Percentiles rank a stretch among this genome's conserved stretches.
Evolutionary conservation across 2,113 vertebrate species (phyloP).

Genomic region (Apteryx owenii): DNA sequence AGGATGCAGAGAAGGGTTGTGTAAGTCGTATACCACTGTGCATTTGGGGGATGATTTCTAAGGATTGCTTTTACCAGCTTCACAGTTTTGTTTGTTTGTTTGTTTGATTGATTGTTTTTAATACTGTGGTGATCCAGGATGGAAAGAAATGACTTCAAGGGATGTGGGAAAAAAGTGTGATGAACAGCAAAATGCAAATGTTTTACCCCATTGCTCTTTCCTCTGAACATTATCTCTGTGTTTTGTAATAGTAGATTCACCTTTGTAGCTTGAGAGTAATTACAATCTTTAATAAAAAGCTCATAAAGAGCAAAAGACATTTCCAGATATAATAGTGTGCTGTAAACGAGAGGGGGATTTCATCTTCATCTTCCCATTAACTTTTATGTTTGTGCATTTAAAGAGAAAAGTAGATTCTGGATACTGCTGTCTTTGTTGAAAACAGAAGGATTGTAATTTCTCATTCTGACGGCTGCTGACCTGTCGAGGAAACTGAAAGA

Average conservation of each 20-base stretch:
- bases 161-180: background rate
- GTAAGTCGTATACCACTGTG: background rate
- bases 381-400: background rate
- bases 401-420: background rate
- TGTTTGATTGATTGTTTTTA: background rate
- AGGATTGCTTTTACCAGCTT: background rate
- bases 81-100: background rate
- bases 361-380: background rate
- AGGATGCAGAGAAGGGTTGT: background rate
- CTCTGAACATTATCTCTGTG: background rate
- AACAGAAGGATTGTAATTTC: background rate
- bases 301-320: background rate
- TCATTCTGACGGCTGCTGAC: background rate
- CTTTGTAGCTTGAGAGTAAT: background rate
- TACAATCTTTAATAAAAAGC: background rate
- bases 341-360: background rate
- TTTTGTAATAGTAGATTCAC: background rate
- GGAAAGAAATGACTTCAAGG: background rate
- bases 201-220: background rate
- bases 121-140: background rate
- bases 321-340: background rate
- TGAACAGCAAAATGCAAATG: background rate
- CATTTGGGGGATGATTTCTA: background rate
- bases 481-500: background rate
- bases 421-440: background rate